Conservation (phyloP, 2,113 vertebrate genomes). For the Lathamus discolor region DNA sequence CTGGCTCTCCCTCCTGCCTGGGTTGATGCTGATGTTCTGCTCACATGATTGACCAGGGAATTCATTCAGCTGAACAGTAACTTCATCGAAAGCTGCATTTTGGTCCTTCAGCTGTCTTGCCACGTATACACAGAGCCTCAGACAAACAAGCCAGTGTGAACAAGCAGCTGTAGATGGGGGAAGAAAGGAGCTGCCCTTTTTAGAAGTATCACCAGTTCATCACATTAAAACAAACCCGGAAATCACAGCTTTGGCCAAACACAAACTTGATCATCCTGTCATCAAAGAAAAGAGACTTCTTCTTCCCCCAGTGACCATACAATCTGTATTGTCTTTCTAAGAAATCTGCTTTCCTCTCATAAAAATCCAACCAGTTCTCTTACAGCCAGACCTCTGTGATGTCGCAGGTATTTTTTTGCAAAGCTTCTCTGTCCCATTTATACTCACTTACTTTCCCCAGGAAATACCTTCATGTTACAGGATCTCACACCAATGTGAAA, state of each 20-base stretch:
- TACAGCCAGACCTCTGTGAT: not conserved
- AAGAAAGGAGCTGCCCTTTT: not conserved
- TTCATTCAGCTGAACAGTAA: not conserved
- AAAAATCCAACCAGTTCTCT: not conserved
- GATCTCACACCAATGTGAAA: conserved; percentile 25
- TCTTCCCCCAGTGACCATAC: not conserved
- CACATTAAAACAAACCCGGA: not conserved
- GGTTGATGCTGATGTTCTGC: not conserved
- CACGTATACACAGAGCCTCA: not conserved
- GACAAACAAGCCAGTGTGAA: not conserved
- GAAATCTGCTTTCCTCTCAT: not conserved
- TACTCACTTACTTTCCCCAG: not conserved
- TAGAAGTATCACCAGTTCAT: not conserved
- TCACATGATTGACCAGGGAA: not conserved
- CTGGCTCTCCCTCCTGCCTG: not conserved
- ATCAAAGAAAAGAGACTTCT: not conserved
- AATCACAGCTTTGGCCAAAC: not conserved
- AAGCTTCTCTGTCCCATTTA: not conserved
- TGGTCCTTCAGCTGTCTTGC: not conserved
- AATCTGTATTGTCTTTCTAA: not conserved
- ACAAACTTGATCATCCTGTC: not conserved
- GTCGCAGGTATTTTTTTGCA: not conserved
- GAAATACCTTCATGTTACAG: conserved; percentile 41
- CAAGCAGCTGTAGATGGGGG: not conserved
- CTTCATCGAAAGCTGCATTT: not conserved